Conservation (phyloP, 2,888 invertebrate genomes). For the Apamea crenata region DNA sequence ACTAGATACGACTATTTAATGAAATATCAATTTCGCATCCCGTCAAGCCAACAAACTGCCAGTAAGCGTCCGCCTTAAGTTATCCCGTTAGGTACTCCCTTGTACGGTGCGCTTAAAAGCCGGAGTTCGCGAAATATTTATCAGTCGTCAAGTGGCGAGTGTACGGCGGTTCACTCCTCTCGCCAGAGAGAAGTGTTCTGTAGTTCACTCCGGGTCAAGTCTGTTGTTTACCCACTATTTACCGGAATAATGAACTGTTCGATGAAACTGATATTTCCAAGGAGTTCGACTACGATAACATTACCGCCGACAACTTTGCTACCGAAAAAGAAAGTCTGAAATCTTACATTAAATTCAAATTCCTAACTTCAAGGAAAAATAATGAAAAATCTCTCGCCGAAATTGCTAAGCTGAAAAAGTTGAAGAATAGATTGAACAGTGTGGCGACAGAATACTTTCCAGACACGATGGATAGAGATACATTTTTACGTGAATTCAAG, state of each 20-base stretch:
- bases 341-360: conserved; percentile 75
- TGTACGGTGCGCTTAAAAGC: neutral
- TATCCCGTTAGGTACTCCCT: neutral
- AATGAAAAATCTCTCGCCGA: conserved; percentile 66
- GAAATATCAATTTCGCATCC: neutral
- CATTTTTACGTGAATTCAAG: conserved; percentile 46
- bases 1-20: too few relatives aligned
- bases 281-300: conserved; percentile 71
- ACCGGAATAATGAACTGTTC: conserved; percentile 51
- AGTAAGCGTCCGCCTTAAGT: neutral
- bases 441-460: conserved; percentile 1
- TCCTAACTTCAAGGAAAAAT: conserved; percentile 60
- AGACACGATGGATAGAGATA: conserved; percentile 24
- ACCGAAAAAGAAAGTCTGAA: conserved; percentile 67
- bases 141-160: conserved; percentile 2
- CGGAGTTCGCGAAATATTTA: neutral
- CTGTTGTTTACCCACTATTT: conserved; percentile 43
- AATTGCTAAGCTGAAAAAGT: conserved; percentile 43
- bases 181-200: neutral
- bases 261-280: conserved; percentile 70
- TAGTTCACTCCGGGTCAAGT: neutral
- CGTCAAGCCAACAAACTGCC: conserved; percentile 19
- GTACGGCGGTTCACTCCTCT: neutral
- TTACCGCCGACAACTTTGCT: conserved; percentile 69
- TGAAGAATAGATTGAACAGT: conserved; percentile 34